Evolutionary conservation across 1,140 invertebrate genomes (phyloP), one percentile per base, ranked within the genome.

Genomic region (Macrostomum lignano): DNA sequence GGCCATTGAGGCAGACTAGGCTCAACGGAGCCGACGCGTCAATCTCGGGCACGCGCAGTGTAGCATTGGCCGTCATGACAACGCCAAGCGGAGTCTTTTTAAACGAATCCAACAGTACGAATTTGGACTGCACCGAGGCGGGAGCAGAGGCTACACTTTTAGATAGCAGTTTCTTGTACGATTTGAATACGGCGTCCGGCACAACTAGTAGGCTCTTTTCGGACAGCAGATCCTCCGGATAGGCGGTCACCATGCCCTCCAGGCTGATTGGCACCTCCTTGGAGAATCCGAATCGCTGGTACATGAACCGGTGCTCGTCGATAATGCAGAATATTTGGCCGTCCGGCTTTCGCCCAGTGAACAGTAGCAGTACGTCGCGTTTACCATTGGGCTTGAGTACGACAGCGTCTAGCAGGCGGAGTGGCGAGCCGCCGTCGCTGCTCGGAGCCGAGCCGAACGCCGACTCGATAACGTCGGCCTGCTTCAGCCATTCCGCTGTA

Each of bases 161-260:
- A 9, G 15, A 17, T 3, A 28, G 26, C 15, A 9, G 15, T 28
- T 28, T 28, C 9, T 15, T 15, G 19, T 15, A 17, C 15, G 26
- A 28, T 28, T 28, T 28, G 19, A 15, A 28, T 15, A 28, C 15
- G 15, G 15, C 14, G 19, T 28, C 26, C 19, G 26, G 26, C 7
- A 28, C 19, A 17, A 28, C 19, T 28, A 28, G 19, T 15, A 28
- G 15, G 14, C 14, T 15, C 19, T 28, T 28, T 28, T 28, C 26
- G 15, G 15, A 14, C 15, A 14, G 14, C 3, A 28, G 9, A 28
- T 15, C 26, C 9, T 28, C 26, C 15, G 26, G 19, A 28, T 15
- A 28, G 15, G 26, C 19, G 7, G 26, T 15, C 15, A 15, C 15
- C 26, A 28, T 28, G 15, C 26, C 26, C 19, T 28, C 26, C 3